These are phyloP conservation scores for Rosalia funebris DNA, from an alignment of 2,888 invertebrate species.

Conservation along the genomic window DNA sequence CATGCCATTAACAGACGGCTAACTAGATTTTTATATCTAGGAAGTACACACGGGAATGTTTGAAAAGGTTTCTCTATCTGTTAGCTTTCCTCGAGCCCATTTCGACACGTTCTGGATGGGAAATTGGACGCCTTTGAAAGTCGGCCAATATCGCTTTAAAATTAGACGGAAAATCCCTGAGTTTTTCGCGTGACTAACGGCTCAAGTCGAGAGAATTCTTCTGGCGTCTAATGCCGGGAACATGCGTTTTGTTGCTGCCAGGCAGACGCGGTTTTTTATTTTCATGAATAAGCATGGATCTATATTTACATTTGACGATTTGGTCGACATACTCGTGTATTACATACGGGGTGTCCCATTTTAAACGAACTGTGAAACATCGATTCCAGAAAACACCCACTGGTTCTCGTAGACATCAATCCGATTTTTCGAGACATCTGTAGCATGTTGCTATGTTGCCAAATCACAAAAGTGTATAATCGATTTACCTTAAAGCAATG, in stretches of 20 bases:
- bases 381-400: too few relatives aligned
- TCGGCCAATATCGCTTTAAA: neutral
- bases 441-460: too few relatives aligned
- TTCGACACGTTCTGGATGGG: neutral
- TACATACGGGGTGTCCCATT: too few relatives aligned
- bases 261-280: neutral
- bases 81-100: neutral
- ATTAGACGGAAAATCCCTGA: slow-evolving; percentile 8
- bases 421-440: too few relatives aligned
- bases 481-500: too few relatives aligned
- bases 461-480: too few relatives aligned
- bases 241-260: neutral
- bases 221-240: neutral
- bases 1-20: neutral
- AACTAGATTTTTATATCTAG: neutral
- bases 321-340: too few relatives aligned
- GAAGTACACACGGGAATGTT: neutral
- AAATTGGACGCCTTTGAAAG: neutral
- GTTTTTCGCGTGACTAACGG: slow-evolving; percentile 12
- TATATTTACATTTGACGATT: too few relatives aligned
- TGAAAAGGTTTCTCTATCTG: neutral
- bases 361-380: too few relatives aligned
- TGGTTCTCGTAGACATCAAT: too few relatives aligned
- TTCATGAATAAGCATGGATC: neutral
- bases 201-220: neutral